Percentiles rank a stretch among this genome's conserved stretches.
These are phyloP conservation scores for Drosophila triauraria DNA, from an alignment of 1,140 invertebrate species.

Conservation along the genomic window DNA sequence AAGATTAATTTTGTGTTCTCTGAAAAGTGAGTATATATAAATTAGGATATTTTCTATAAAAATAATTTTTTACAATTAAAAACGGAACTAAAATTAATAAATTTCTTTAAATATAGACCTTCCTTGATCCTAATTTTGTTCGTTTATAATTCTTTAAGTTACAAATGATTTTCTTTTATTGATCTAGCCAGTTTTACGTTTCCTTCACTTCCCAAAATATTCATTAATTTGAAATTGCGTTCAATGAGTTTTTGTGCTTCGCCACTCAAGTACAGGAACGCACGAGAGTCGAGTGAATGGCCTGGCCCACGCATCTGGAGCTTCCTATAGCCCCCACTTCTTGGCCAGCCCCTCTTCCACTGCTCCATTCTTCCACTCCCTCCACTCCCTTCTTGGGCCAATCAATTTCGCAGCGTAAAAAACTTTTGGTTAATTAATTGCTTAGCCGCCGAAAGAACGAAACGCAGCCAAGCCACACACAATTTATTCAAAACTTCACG, in stretches of 20 bases:
- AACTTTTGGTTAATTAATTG: constrained; percentile 75
- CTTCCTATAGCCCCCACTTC: constrained; percentile 7
- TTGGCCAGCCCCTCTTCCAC: constrained; percentile 4
- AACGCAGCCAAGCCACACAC: constrained; percentile 42
- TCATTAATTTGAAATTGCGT: constrained; percentile 52
- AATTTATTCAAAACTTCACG: constrained; percentile 69
- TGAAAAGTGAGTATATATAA: not conserved
- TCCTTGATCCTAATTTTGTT: not conserved
- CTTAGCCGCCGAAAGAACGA: constrained; percentile 56
- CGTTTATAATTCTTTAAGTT: not conserved
- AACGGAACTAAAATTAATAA: not conserved
- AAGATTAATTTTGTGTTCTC: too few relatives aligned
- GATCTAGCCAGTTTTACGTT: constrained; percentile 3
- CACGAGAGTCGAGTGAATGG: constrained; percentile 40
- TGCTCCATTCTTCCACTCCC: not conserved
- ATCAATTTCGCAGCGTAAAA: constrained; percentile 66
- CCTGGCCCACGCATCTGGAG: constrained; percentile 33
- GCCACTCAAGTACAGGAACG: constrained; percentile 36
- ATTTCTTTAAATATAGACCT: not conserved
- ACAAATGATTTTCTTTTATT: constrained; percentile 18
- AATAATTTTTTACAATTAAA: too few relatives aligned
- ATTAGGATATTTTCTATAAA: not conserved
- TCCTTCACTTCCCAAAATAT: constrained; percentile 34
- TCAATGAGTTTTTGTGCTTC: constrained; percentile 51
- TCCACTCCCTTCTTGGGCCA: constrained; percentile 31